Percentiles rank a stretch among this genome's conserved stretches.
phyloP scores from a whole-genome alignment of 1,140 invertebrate species.

The Theocolax elegans region DNA sequence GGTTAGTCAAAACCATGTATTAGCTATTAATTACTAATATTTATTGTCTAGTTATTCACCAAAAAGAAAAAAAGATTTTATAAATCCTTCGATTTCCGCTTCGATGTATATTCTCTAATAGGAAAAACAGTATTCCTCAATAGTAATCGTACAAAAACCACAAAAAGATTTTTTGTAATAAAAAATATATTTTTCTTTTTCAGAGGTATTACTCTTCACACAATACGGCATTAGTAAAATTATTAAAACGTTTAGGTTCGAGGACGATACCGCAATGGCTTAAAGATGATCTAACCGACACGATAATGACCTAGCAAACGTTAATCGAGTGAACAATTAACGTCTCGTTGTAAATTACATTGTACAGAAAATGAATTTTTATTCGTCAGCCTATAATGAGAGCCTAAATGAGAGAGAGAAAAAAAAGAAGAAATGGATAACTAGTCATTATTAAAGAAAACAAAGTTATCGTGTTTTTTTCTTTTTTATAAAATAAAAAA shows the following conservation, averaged over 20 bases:
- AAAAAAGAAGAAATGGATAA: slow-evolving; percentile 27
- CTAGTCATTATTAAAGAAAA: slow-evolving; percentile 43
- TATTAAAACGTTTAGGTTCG: slow-evolving; percentile 85
- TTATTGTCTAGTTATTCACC: no score
- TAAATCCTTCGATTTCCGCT: no score
- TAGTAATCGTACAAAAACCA: no score
- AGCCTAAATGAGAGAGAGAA: neutral
- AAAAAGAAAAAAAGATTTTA: no score
- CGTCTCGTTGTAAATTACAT: slow-evolving; percentile 27
- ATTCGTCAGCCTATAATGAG: neutral
- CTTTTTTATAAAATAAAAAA: no score
- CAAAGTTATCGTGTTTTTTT: no score
- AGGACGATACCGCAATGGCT: slow-evolving; percentile 91
- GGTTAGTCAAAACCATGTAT: no score
- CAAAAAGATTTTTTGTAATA: no score
- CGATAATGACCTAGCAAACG: slow-evolving; percentile 67
- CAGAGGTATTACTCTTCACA: slow-evolving; percentile 89
- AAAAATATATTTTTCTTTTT: no score
- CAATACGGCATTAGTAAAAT: slow-evolving; percentile 92
- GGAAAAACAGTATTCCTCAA: no score
- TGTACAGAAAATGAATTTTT: slow-evolving; percentile 29
- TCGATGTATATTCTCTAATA: no score
- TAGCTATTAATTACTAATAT: no score
- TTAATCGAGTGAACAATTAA: slow-evolving; percentile 32
- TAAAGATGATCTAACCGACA: slow-evolving; percentile 86